Base-by-base conservation (phyloP, 2,797 vertebrate species). In the Myoxocephalus aenaeus region DNA sequence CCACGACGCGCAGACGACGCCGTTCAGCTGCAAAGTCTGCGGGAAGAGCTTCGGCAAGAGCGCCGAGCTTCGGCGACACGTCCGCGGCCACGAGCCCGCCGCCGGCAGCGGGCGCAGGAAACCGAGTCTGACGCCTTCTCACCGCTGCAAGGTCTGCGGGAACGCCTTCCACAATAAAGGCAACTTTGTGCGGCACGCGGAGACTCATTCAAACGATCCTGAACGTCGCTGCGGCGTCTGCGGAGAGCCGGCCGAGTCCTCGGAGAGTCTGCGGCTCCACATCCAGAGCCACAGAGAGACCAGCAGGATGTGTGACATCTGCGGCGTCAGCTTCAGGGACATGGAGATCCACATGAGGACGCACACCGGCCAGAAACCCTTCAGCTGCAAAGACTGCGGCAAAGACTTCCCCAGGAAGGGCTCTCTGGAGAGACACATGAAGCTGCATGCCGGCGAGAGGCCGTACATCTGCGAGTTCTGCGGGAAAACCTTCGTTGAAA, bases 401-500 rank as follows among this genome's bases (percentile, higher is more conserved):
- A 92, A 93, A n/a, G 80, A 87, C 67, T 93, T 93, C 48, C 86
- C 92, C 56, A 70, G 92, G 36, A 91, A 90, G 56, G 84, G 88
- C 12, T 88, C 90, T 0, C 75, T 91, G 58, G 88, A 92, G 81
- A 64, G 91, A 20, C 91, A 93, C 69, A 29, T 78, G 72, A 87
- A 86, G 84, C 62, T 92, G 42, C 91, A 92, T 5, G 84, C 83
- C 0, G 90, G 84, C 0, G 89, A 91, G 50, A 40, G 88, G 32
- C 91, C 91, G 0, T 93, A 72, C 50, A 91, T 93, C 64, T 93
- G 92, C 0, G 92, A 92, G 73, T 91, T 93, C 69, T 93, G 92
- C 1, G 92, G 91, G 3, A 92, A 92, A 65, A 92, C 91, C 0
- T 93, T 93, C 46, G 53, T 75, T 0, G 92, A 92, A 32, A 91